These are phyloP conservation scores for Busseola fusca DNA, from an alignment of 2,888 invertebrate species.

Conservation along the genomic window DNA sequence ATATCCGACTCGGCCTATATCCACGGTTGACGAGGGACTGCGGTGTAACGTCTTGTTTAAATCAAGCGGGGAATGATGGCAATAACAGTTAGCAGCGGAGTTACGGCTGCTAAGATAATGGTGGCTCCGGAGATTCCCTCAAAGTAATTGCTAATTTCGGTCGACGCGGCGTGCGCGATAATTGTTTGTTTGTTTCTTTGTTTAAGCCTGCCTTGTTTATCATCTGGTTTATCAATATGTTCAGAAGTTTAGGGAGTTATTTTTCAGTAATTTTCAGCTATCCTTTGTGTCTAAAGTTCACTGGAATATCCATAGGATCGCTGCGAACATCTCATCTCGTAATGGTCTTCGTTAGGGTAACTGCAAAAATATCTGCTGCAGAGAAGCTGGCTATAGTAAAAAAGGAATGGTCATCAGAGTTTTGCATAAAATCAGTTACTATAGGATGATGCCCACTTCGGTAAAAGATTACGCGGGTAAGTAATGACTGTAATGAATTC, in stretches of 20 bases:
- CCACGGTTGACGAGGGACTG: constrained; percentile 67
- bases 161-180: constrained; percentile 72
- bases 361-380: no score
- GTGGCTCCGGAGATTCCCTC: constrained; percentile 79
- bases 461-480: no score
- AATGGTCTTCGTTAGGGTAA: not conserved
- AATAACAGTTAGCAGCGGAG: constrained; percentile 84
- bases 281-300: not conserved
- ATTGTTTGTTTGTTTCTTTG: constrained; percentile 82
- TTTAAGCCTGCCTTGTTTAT: constrained; percentile 55
- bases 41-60: constrained; percentile 84
- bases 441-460: not conserved
- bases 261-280: not conserved
- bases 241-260: not conserved
- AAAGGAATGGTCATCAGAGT: not conserved
- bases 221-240: constrained; percentile 48
- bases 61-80: constrained; percentile 85
- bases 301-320: no score
- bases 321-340: not conserved
- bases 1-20: constrained; percentile 44
- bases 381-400: not conserved
- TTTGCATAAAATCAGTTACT: not conserved
- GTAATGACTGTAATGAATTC: no score
- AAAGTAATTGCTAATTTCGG: constrained; percentile 86
- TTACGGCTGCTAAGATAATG: constrained; percentile 82